Evolutionary conservation across 2,888 invertebrate species (phyloP).

Genomic region (Pachydiplax longipennis): DNA sequence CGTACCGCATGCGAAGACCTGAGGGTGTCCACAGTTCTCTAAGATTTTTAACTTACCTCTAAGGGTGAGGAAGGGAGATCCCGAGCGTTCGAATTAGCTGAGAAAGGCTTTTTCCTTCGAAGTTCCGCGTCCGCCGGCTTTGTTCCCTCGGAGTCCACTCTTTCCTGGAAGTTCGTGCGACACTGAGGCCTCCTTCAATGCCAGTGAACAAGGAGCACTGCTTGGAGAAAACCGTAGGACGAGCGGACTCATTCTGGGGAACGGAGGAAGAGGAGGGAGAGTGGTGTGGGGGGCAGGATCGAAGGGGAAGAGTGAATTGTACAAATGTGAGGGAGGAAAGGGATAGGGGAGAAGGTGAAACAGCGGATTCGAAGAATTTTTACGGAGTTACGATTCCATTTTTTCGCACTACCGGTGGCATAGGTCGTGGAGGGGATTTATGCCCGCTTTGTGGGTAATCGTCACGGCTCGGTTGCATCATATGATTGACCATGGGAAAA

Average conservation of each 20-base stretch:
- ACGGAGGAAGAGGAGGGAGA: not conserved
- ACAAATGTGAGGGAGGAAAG: not conserved
- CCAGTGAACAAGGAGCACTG: not conserved
- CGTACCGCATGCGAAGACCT: not conserved
- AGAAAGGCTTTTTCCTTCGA: not conserved
- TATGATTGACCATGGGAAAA: not conserved
- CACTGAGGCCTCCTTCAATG: slow-evolving; percentile 2
- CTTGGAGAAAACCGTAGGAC: slow-evolving; percentile 17
- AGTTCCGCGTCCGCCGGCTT: not conserved
- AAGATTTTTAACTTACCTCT: not conserved
- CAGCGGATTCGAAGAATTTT: not conserved
- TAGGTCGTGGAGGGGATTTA: not conserved
- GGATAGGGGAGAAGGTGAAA: not conserved
- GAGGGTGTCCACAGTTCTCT: too few species aligned
- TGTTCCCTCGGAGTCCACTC: not conserved
- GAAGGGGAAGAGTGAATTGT: not conserved
- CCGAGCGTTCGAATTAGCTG: not conserved
- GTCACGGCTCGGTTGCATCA: too few species aligned
- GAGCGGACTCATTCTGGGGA: slow-evolving; percentile 13
- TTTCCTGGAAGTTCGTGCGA: slow-evolving; percentile 14
- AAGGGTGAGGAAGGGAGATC: not conserved
- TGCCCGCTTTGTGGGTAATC: not conserved
- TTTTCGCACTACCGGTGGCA: not conserved
- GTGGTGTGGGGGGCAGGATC: not conserved
- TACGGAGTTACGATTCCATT: not conserved